Percentiles rank a stretch among this genome's conserved stretches.
Conservation (phyloP, 2,797 vertebrate species). For the Yasuhikotakia modesta region DNA sequence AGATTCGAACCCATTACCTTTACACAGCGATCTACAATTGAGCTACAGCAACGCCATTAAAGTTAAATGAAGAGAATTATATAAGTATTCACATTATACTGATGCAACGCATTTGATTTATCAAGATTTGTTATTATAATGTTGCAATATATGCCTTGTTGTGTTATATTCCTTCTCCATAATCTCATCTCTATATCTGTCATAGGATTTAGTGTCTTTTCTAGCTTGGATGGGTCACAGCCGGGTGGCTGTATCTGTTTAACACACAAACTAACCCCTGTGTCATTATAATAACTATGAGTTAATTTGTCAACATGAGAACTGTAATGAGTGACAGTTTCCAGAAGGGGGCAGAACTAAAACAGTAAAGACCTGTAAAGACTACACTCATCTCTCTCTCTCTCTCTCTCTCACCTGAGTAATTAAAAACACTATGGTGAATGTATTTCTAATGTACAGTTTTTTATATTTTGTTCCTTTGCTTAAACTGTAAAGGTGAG, state of each 20-base stretch:
- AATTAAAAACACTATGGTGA: neutral
- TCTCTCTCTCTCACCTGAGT: too few relatives aligned
- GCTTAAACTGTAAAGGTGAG: neutral
- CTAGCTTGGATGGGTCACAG: slow-evolving; percentile 53
- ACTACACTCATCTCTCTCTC: too few relatives aligned
- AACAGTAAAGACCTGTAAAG: neutral
- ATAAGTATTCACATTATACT: too few relatives aligned
- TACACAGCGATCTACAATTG: too few relatives aligned
- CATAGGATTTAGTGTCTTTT: slow-evolving; percentile 65
- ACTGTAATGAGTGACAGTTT: neutral
- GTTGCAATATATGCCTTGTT: too few relatives aligned
- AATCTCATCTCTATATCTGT: slow-evolving; percentile 46
- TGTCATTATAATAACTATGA: slow-evolving; percentile 74
- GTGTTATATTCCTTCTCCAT: slow-evolving; percentile 70
- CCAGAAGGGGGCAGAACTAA: slow-evolving; percentile 52
- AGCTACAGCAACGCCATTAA: too few relatives aligned
- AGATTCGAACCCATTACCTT: too few relatives aligned
- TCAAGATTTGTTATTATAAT: too few relatives aligned
- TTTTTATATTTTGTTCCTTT: too few relatives aligned
- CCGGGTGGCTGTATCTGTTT: slow-evolving; percentile 52
- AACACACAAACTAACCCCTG: slow-evolving; percentile 47
- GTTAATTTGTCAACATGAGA: slow-evolving; percentile 29
- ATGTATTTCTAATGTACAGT: neutral
- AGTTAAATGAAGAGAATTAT: too few relatives aligned
- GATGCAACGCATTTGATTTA: too few relatives aligned